Conservation (phyloP, 2,113 vertebrate species). For the Pomatorhinus ruficollis region DNA sequence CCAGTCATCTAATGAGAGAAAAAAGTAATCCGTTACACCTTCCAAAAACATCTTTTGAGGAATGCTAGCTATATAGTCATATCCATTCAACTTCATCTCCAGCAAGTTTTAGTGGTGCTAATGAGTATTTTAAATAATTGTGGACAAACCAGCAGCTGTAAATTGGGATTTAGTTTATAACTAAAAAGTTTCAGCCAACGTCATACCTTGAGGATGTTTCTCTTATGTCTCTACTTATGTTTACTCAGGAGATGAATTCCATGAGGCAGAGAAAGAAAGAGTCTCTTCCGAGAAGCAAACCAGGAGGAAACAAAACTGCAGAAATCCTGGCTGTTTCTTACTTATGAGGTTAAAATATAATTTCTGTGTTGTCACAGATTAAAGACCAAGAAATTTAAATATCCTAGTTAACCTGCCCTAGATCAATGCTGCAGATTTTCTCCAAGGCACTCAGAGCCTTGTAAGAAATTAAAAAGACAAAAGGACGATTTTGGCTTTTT, state of each 20-base stretch:
- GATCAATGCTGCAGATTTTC: background rate
- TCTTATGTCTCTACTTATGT: background rate
- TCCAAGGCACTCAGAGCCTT: background rate
- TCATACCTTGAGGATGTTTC: background rate
- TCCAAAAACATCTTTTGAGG: background rate
- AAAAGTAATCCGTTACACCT: background rate
- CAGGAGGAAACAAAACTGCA: background rate
- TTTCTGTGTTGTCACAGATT: background rate
- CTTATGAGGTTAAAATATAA: background rate
- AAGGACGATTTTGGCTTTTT: background rate
- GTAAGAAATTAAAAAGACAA: background rate
- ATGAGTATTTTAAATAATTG: background rate
- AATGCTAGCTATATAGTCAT: background rate
- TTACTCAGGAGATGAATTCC: background rate
- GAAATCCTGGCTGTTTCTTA: background rate
- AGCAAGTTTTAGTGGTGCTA: background rate
- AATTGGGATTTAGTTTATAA: background rate
- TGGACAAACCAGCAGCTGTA: background rate
- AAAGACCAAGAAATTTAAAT: background rate
- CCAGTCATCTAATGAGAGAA: background rate
- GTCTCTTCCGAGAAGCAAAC: background rate
- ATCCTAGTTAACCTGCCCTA: background rate
- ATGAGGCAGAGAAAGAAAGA: background rate
- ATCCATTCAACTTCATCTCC: background rate
- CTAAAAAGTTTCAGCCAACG: background rate